A percentile compares a stretch with the other conserved stretches of the same genome.
Evolutionary conservation across 2,113 vertebrate genomes (phyloP).

Genomic region (Neolamprologus caudopunctatus): DNA sequence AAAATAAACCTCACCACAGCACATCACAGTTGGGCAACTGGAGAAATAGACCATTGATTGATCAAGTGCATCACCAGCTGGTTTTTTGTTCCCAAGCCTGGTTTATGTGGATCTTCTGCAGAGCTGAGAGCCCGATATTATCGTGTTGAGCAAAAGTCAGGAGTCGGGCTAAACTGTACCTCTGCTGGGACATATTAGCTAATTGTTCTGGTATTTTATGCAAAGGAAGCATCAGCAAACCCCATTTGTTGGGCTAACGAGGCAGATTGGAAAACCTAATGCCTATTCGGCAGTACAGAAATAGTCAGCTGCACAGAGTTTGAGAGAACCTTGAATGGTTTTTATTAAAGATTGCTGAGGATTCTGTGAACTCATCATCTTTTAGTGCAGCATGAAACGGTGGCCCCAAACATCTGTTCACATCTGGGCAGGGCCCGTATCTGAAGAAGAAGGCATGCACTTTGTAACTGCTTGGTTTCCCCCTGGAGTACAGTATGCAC

Average conservation of each 20-base stretch:
- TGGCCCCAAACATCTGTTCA: neutral
- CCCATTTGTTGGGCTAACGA: neutral
- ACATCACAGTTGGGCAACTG: neutral
- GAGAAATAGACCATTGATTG: neutral
- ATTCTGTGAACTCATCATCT: neutral
- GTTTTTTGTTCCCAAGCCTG: neutral
- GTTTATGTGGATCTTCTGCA: neutral
- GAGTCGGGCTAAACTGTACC: neutral
- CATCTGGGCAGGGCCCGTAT: neutral
- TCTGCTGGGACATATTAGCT: neutral
- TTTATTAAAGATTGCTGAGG: neutral
- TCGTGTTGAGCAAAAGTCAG: neutral
- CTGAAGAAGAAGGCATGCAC: neutral
- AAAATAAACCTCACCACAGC: neutral
- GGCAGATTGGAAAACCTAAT: neutral
- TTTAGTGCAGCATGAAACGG: neutral
- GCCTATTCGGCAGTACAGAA: neutral
- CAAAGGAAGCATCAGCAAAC: neutral
- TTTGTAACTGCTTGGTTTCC: neutral
- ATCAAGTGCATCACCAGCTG: neutral
- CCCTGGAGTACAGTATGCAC: neutral
- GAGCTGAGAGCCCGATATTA: neutral
- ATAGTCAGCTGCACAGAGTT: neutral
- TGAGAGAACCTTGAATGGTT: neutral
- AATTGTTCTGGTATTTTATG: neutral